These are phyloP conservation scores for Pachymerium ferrugineum DNA, from an alignment of 2,888 invertebrate species.

Conservation along the genomic window DNA sequence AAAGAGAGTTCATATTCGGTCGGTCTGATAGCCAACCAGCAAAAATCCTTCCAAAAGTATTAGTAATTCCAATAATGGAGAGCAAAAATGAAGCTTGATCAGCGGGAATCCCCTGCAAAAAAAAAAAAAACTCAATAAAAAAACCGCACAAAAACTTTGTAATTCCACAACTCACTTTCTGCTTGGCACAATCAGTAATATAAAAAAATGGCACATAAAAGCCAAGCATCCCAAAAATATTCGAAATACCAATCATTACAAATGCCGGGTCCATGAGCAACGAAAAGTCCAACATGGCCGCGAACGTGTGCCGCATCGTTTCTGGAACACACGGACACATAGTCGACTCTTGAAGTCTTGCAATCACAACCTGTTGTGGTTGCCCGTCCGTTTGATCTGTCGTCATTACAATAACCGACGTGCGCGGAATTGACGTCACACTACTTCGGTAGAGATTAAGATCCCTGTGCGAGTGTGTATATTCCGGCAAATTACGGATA, in stretches of 20 bases:
- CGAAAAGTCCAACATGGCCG: conserved; percentile 86
- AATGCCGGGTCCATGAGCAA: conserved; percentile 83
- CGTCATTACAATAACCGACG: conserved; percentile 35
- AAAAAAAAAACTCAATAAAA: background rate
- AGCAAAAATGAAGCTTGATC: conserved; percentile 51
- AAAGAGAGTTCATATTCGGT: conserved; percentile 78
- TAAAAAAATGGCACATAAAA: conserved; percentile 95
- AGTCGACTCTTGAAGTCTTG: conserved; percentile 35
- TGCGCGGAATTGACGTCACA: conserved; percentile 74
- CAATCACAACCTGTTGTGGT: conserved; percentile 31
- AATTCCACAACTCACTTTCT: conserved; percentile 46
- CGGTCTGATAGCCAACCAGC: conserved; percentile 76
- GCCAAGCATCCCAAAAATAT: conserved; percentile 95
- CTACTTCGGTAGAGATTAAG: conserved; percentile 85
- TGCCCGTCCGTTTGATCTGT: conserved; percentile 28
- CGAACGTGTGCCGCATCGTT: conserved; percentile 51
- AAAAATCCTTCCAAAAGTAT: conserved; percentile 83
- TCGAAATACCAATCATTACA: conserved; percentile 84
- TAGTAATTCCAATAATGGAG: conserved; percentile 65
- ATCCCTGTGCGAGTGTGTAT: conserved; percentile 78
- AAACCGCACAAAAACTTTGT: background rate
- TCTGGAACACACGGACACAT: conserved; percentile 44
- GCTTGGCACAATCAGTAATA: conserved; percentile 72
- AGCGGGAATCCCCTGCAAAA: conserved; percentile 42
- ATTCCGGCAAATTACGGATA: conserved; percentile 85